Base-by-base conservation (phyloP, 2,797 vertebrate species). In the Channa striata region DNA sequence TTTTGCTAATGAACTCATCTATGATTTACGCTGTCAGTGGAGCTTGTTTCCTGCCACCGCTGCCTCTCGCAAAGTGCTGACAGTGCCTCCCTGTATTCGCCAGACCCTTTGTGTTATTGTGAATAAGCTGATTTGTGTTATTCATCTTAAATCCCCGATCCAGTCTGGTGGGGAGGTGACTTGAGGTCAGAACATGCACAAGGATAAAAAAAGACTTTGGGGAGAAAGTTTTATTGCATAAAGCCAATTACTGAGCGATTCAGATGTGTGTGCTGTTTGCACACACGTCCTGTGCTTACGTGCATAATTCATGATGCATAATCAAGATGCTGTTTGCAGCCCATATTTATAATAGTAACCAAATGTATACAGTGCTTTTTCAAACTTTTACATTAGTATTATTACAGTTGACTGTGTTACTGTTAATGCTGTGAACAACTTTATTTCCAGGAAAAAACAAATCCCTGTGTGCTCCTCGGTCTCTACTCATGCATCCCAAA, bases 1-100 rank as follows among this genome's bases (percentile, higher is more conserved):
- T 89, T 89, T 79, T 81, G 83, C 74, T 91, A 91, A 91, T 91
- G 87, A 91, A 86, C 87, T 87, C 87, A 90, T 90, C 83, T 87
- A 83, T 92, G 90, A 89, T 88, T 91, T 86, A 91, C 77, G 59
- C 78, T 54, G 80, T 90, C 89, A 77, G 71, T 63, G 58, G 47
- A 79, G 72, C 80, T 88, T 51, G 53, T 81, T 90, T 89, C 85
- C 80, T 80, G 25, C 25, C 25, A 73, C 71, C 36, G 57, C 58
- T 6, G 73, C 76, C 59, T 59, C 76, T 66, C 1, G 4, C 57
- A 87, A 87, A 89, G 67, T 84, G 89, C 89, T 90, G 89, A 90
- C 75, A 54, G 75, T 20, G 58, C 40, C 66, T 65, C 60, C 68
- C 54, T 54, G 68, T 52, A 48, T 81, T 81, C 68, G 2, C 21